Conservation (phyloP, 2,113 vertebrate species). For the Columbina picui region DNA sequence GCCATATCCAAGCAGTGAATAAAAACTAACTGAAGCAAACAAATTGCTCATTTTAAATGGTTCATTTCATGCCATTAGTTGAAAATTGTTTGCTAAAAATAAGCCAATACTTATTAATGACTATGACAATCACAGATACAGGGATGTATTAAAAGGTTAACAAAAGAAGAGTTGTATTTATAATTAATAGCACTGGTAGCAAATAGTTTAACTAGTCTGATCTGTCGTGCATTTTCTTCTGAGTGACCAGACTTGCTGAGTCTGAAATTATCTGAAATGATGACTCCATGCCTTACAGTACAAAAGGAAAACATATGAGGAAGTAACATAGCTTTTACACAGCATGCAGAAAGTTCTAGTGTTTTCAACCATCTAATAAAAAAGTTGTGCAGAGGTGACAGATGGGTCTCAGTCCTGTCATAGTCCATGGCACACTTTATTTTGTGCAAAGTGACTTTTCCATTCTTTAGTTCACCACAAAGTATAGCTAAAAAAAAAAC, state of each 20-base stretch:
- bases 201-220: background rate
- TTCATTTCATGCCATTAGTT: slow-evolving; percentile 6
- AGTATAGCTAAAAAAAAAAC: background rate
- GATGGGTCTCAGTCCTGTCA: background rate
- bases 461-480: background rate
- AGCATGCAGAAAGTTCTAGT: background rate
- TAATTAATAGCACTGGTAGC: background rate
- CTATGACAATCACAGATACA: background rate
- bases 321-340: background rate
- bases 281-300: background rate
- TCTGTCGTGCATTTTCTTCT: background rate
- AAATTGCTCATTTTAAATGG: background rate
- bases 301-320: background rate
- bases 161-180: background rate
- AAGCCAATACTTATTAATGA: background rate
- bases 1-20: background rate
- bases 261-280: background rate
- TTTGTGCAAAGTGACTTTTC: background rate
- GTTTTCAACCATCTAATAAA: background rate
- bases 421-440: background rate
- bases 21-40: slow-evolving; percentile 17
- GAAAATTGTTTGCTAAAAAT: slow-evolving; percentile 20
- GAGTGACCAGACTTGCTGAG: background rate
- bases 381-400: background rate
- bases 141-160: background rate